Conservation (phyloP, 2,797 vertebrate species). For the Oophaga sylvatica region DNA sequence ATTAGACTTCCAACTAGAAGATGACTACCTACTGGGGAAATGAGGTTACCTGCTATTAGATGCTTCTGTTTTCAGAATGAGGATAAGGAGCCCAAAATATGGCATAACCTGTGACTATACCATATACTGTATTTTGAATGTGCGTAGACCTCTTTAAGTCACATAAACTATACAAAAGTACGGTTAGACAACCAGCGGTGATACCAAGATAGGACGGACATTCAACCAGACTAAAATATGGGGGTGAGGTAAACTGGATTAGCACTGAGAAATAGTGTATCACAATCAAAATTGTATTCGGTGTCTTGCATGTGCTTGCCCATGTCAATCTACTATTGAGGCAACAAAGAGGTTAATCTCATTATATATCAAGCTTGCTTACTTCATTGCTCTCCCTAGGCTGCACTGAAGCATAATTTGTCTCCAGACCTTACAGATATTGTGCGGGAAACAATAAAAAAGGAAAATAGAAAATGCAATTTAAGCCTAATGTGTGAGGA, state of each 20-base stretch:
- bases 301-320: not conserved
- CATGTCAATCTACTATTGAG: not conserved
- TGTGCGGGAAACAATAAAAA: constrained; percentile 51
- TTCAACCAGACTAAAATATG: not conserved
- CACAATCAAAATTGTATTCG: not conserved
- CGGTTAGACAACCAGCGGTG: not conserved
- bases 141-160: no score
- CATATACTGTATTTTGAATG: no score
- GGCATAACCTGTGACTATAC: no score
- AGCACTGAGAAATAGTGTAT: not conserved
- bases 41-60: no score
- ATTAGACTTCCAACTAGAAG: no score
- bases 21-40: no score
- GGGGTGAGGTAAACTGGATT: not conserved
- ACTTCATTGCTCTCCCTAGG: constrained; percentile 16
- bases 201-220: not conserved
- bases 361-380: constrained; percentile 6
- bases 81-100: no score
- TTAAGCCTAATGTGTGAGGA: constrained; percentile 36
- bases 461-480: constrained; percentile 46
- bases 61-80: no score
- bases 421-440: constrained; percentile 39
- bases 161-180: not conserved
- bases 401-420: constrained; percentile 25
- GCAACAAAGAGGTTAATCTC: constrained; percentile 29